Percentiles rank a stretch among this genome's conserved stretches.
Conservation (phyloP, 2,797 vertebrate species). For the Macrochelys suwanniensis region DNA sequence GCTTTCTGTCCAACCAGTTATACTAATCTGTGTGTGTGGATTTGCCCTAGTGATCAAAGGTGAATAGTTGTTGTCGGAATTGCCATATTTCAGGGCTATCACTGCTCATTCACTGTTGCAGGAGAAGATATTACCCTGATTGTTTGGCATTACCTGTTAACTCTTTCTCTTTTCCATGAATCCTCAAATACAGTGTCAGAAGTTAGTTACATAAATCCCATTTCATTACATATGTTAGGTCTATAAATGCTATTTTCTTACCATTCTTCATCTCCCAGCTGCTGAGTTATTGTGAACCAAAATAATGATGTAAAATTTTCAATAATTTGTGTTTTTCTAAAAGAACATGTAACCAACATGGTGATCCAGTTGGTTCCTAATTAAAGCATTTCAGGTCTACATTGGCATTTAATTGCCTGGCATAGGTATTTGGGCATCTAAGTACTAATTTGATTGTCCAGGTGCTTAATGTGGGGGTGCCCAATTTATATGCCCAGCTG, state of each 20-base stretch:
- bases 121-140: not conserved
- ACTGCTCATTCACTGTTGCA: not conserved
- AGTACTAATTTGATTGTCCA: not conserved
- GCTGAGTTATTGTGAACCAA: not conserved
- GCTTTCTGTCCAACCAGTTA: not conserved
- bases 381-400: not conserved
- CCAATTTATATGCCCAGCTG: not conserved
- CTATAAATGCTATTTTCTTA: not conserved
- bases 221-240: not conserved
- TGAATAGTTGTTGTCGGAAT: not conserved
- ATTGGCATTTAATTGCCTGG: not conserved
- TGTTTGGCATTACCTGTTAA: no score
- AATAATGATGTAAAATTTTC: no score
- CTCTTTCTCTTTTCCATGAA: not conserved
- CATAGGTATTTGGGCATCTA: not conserved
- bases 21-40: not conserved
- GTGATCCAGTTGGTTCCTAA: not conserved
- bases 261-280: not conserved
- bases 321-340: not conserved
- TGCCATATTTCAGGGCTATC: no score
- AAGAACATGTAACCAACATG: not conserved
- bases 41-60: not conserved
- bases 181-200: not conserved
- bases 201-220: not conserved
- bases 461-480: not conserved